Evolutionary conservation across 2,113 vertebrate species (phyloP).

Genomic region (Microcebus tavaratra): DNA sequence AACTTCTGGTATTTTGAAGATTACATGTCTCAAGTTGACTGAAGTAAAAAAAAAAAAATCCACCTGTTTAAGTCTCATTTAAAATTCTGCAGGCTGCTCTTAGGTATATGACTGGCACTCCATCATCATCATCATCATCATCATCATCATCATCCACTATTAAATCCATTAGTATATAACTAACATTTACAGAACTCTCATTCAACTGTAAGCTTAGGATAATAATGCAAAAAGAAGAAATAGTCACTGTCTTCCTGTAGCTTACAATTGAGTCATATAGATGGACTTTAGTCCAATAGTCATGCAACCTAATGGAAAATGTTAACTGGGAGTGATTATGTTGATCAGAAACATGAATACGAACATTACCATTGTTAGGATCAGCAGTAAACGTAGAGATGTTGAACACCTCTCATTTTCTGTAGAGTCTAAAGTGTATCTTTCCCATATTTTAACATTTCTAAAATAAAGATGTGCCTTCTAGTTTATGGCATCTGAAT

Average conservation of each 20-base stretch:
- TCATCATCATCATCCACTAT: background rate
- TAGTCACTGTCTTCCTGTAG: background rate
- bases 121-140: background rate
- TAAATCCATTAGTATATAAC: background rate
- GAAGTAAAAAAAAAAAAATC: background rate
- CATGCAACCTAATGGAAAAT: background rate
- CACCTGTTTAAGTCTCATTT: background rate
- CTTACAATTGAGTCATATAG: background rate
- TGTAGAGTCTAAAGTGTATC: background rate
- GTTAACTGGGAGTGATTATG: background rate
- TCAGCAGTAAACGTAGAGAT: background rate
- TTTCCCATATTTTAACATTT: background rate
- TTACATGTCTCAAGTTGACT: background rate
- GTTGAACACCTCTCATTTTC: background rate
- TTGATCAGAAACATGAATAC: background rate
- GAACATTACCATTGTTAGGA: background rate
- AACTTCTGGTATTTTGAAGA: background rate
- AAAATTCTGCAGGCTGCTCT: background rate
- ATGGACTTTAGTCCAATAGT: background rate
- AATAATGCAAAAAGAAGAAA: background rate
- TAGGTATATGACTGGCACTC: background rate
- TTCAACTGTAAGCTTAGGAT: background rate
- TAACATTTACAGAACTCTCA: background rate
- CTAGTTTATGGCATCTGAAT: background rate
- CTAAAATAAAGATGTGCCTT: background rate